These are phyloP conservation scores for Zeugodacus cucurbitae DNA, from an alignment of 1,140 invertebrate genomes.

Conservation along the genomic window DNA sequence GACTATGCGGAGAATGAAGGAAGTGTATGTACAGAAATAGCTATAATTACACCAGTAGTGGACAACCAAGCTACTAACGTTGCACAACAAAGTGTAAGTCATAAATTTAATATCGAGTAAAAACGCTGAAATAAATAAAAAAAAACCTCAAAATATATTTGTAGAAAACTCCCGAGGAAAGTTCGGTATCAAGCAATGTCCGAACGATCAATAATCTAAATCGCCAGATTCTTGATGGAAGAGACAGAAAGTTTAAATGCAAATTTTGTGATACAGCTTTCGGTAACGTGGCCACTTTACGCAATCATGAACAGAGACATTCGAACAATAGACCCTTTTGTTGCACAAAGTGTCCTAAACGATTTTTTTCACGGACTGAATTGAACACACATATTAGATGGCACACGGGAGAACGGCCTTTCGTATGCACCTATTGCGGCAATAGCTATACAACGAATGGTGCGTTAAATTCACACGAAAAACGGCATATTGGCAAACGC, in stretches of 20 bases:
- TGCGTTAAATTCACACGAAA: slow-evolving; percentile 21
- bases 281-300: not conserved
- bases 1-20: not conserved
- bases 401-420: slow-evolving; percentile 43
- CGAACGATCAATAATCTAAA: not conserved
- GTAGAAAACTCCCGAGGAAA: no score
- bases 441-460: not conserved
- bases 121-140: no score
- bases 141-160: no score
- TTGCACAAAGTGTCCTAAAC: slow-evolving; percentile 48
- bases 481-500: slow-evolving; percentile 48
- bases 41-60: no score
- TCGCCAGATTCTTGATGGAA: not conserved
- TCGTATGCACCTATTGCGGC: slow-evolving; percentile 43
- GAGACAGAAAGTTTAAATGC: slow-evolving; percentile 41
- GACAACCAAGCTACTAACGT: no score
- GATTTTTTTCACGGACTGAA: slow-evolving; percentile 68
- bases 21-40: not conserved
- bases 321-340: slow-evolving; percentile 1
- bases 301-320: slow-evolving; percentile 30
- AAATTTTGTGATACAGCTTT: slow-evolving; percentile 40
- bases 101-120: no score
- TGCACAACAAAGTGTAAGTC: no score
- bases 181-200: not conserved
- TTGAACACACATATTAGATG: slow-evolving; percentile 68